These are phyloP conservation scores for Thamnophis elegans DNA, from an alignment of 2,797 vertebrate genomes.

Conservation along the genomic window DNA sequence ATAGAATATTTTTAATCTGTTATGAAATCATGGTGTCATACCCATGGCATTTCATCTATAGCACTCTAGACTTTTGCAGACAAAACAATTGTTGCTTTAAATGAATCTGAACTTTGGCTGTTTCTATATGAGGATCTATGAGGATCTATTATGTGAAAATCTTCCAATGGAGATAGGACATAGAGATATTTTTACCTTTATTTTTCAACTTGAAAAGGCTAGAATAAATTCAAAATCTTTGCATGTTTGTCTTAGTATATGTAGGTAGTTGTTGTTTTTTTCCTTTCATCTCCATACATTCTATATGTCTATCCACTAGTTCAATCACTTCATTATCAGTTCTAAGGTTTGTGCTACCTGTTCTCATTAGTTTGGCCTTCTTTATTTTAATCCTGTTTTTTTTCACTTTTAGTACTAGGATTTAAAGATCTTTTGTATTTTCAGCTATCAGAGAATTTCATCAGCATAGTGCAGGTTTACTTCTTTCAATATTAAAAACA, in stretches of 20 bases:
- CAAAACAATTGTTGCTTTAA: not conserved
- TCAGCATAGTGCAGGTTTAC: not conserved
- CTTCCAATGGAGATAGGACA: not conserved
- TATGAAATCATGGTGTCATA: not conserved
- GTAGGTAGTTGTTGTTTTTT: not conserved
- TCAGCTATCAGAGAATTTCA: not conserved
- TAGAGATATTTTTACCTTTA: not conserved
- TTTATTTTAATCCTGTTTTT: not conserved
- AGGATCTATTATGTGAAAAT: not conserved
- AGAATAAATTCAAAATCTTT: not conserved
- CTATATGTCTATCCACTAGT: not conserved
- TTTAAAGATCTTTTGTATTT: not conserved
- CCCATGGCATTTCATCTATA: not conserved
- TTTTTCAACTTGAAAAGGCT: not conserved
- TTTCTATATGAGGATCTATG: not conserved
- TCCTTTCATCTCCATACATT: not conserved
- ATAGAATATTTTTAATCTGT: not conserved
- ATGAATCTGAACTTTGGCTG: not conserved
- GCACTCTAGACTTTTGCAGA: not conserved
- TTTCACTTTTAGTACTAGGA: not conserved
- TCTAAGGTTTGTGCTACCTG: not conserved
- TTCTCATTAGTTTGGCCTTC: not conserved
- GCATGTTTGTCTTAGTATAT: not conserved
- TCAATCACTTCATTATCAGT: not conserved
- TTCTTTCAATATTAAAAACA: not conserved